Conservation (phyloP, 2,888 invertebrate genomes). For the Cheilosia soror region DNA sequence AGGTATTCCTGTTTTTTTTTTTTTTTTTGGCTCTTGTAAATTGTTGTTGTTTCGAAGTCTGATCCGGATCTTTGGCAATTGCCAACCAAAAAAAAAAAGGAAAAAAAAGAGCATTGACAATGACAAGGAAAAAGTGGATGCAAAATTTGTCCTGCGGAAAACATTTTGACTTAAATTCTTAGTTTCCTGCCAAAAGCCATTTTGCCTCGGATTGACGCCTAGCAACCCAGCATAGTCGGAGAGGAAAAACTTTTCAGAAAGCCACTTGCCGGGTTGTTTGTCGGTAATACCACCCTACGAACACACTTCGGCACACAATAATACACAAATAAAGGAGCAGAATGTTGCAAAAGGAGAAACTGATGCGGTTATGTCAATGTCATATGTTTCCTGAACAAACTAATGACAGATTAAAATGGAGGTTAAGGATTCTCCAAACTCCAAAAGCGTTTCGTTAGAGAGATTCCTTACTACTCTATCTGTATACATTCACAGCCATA, state of each 20-base stretch:
- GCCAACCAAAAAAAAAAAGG: conserved; percentile 2
- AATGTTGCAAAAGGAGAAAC: conserved; percentile 55
- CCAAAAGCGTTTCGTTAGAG: too few species aligned
- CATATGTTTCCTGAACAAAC: conserved; percentile 71
- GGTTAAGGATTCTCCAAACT: conserved; percentile 67
- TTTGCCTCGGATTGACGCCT: conserved; percentile 70
- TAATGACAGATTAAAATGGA: conserved; percentile 73
- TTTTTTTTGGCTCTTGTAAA: conserved; percentile 14
- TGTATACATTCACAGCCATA: not conserved
- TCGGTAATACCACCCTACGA: conserved; percentile 32
- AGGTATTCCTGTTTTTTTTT: too few species aligned
- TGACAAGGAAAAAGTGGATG: conserved; percentile 54
- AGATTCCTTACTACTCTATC: conserved; percentile 9
- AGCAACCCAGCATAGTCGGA: conserved; percentile 22
- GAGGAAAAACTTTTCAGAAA: conserved; percentile 59
- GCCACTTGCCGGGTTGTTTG: conserved; percentile 60
- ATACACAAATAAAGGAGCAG: conserved; percentile 21
- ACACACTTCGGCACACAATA: conserved; percentile 9
- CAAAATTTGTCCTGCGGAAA: conserved; percentile 63
- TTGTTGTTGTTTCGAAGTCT: conserved; percentile 42
- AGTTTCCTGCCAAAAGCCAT: conserved; percentile 66
- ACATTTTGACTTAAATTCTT: conserved; percentile 62
- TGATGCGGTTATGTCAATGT: conserved; percentile 75
- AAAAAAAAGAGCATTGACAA: conserved; percentile 13
- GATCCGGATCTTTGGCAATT: conserved; percentile 56